Percentiles rank a stretch among this genome's conserved stretches.
These are phyloP conservation scores for Idris sp. DNA, from an alignment of 1,140 invertebrate species.

Conservation along the genomic window DNA sequence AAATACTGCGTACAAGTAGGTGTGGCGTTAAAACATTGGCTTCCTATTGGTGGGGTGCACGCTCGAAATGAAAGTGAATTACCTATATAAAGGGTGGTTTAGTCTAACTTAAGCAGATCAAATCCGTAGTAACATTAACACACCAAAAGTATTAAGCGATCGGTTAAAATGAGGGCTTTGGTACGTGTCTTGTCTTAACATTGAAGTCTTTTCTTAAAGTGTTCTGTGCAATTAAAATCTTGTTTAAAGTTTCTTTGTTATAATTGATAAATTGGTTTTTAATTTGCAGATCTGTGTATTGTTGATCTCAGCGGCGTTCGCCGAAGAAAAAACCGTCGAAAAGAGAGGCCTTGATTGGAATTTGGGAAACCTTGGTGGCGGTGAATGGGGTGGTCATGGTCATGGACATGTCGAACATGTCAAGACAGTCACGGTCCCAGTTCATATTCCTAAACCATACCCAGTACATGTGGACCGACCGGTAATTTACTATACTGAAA, in stretches of 20 bases:
- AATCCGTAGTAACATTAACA: conserved; percentile 65
- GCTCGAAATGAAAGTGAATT: conserved; percentile 77
- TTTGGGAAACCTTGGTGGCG: conserved; percentile 4
- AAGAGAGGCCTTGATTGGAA: conserved; percentile 70
- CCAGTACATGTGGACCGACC: conserved; percentile 74
- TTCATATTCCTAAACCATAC: conserved; percentile 63
- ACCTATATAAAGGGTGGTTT: conserved; percentile 79
- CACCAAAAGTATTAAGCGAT: conserved; percentile 63
- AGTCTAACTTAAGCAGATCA: conserved; percentile 66
- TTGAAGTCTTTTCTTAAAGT: too few species aligned
- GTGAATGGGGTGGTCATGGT: conserved; percentile 31
- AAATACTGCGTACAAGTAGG: conserved; percentile 73
- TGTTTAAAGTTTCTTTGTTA: too few species aligned
- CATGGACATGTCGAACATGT: conserved; percentile 46
- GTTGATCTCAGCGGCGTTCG: conserved; percentile 70
- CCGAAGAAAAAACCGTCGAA: conserved; percentile 70
- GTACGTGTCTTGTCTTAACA: conserved; percentile 65
- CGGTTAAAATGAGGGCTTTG: conserved; percentile 73
- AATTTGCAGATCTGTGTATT: conserved; percentile 71
- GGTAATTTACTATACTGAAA: conserved; percentile 26
- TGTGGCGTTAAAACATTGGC: conserved; percentile 76
- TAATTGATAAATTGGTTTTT: too few species aligned
- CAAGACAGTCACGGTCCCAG: conserved; percentile 67
- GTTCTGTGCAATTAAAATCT: too few species aligned
- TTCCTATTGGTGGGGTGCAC: conserved; percentile 71